Base-by-base conservation (phyloP, 2,888 invertebrate genomes). In the Stenichneumon culpator region DNA sequence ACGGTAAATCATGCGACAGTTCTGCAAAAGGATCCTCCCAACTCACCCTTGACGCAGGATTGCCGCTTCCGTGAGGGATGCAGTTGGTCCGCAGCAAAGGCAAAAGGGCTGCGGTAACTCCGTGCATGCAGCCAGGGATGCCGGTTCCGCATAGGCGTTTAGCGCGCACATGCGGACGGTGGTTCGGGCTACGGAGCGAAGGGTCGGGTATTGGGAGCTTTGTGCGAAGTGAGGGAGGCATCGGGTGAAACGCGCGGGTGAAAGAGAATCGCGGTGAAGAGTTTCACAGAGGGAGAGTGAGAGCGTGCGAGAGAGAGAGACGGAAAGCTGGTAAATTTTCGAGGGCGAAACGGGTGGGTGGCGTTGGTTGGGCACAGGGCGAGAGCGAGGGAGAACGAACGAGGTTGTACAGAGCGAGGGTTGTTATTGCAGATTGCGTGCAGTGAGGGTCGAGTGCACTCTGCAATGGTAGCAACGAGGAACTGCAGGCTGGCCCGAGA, bases 351-450 rank as follows among this genome's bases (percentile, higher is more conserved):
- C 16, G 19, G 28, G 50, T 11, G 44, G 74, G 47, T 44, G 19
- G 39, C n/a, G 57, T 28, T 19, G 67, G 3, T 19, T 36, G 39
- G 47, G 54, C 28, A 67, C n/a, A 82, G 63, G 57, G 52, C 16
- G 16, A 22, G 79, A 54, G 39, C 16, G 60, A 73, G 75, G 50
- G 78, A 78, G 82, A 83, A 19, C 72, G 82, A 82, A 79, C 67
- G 79, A 69, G 83, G 67, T 70, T 85, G 87, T 84, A 86, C 82
- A 82, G 91, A 90, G 88, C 89, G 92, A 92, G 90, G 92, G 92
- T 92, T 92, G 92, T 92, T 92, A 92, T 92, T 92, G 90, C 92
- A 92, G 92, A 92, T 92, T 92, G 91, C 91, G 90, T 90, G 90
- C 91, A 90, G 91, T 89, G 91, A 84, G 86, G 89, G 89, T 88